A percentile compares a stretch with the other conserved stretches of the same genome.
phyloP scores from a whole-genome alignment of 1,140 invertebrate species.

The Bicyclus anynana region DNA sequence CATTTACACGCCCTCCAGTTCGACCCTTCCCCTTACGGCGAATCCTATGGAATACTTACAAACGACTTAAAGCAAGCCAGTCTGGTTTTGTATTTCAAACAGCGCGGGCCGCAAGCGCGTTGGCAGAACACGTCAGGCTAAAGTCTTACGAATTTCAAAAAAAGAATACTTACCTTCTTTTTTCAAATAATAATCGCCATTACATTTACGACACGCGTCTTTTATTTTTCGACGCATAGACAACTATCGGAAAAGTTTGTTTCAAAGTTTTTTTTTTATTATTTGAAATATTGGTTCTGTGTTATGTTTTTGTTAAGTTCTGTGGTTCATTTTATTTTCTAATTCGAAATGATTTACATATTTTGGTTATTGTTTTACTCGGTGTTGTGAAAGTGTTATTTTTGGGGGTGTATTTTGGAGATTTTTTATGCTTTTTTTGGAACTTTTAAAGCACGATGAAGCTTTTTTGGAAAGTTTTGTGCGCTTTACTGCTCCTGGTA shows the following conservation, averaged over 20 bases:
- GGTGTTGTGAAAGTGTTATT: conserved; percentile 47
- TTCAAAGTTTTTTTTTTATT: conserved; percentile 47
- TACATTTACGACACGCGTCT: conserved; percentile 34
- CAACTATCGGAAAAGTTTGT: conserved; percentile 53
- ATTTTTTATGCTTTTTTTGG: conserved; percentile 25
- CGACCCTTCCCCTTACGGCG: conserved; percentile 73
- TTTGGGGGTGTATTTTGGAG: conserved; percentile 48
- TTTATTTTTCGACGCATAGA: conserved; percentile 30
- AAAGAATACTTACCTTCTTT: conserved; percentile 30
- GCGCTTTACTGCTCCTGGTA: conserved; percentile 48
- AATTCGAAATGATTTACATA: conserved; percentile 39
- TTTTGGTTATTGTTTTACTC: conserved; percentile 44
- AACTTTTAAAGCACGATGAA: conserved; percentile 52
- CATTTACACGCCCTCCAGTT: conserved; percentile 67
- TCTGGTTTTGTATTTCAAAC: conserved; percentile 69
- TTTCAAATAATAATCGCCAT: conserved; percentile 37
- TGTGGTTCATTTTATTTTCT: conserved; percentile 46
- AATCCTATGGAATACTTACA: conserved; percentile 75
- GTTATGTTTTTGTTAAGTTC: conserved; percentile 43
- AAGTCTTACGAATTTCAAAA: conserved; percentile 59
- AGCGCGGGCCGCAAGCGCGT: conserved; percentile 61
- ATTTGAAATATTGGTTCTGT: conserved; percentile 42
- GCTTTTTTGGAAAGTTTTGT: conserved; percentile 65
- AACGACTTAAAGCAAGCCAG: conserved; percentile 70
- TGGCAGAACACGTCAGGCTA: conserved; percentile 36